phyloP scores from a whole-genome alignment of 1,140 invertebrate genomes.

The Cherax quadricarinatus region DNA sequence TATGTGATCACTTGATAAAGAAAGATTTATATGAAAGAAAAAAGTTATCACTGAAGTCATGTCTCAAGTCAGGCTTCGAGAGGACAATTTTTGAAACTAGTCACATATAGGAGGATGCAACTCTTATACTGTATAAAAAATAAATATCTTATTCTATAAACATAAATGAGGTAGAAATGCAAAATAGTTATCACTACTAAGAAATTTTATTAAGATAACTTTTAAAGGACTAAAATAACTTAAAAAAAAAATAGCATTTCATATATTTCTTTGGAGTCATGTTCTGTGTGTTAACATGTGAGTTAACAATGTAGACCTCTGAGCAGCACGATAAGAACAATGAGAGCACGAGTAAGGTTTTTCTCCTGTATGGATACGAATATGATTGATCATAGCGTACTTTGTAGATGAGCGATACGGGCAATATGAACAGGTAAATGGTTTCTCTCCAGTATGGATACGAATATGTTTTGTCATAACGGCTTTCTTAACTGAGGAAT shows the following conservation, averaged over 20 bases:
- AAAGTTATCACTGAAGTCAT: too few species aligned
- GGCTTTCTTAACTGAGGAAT: conserved; percentile 56
- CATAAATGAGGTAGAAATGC: too few species aligned
- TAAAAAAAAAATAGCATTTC: not conserved
- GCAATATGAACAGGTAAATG: conserved; percentile 38
- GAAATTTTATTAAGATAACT: too few species aligned
- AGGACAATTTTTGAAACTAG: too few species aligned
- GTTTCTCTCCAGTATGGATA: conserved; percentile 51
- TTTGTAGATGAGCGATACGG: conserved; percentile 40
- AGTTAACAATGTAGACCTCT: conserved; percentile 34
- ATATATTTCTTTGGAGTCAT: conserved; percentile 1
- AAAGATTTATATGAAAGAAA: too few species aligned
- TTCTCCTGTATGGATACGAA: conserved; percentile 56
- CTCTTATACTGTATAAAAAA: too few species aligned
- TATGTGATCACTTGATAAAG: too few species aligned
- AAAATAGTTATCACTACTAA: too few species aligned
- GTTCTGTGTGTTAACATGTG: conserved; percentile 39
- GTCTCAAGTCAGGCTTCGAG: too few species aligned
- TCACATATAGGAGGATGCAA: too few species aligned
- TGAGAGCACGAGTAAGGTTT: conserved; percentile 40
- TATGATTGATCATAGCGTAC: conserved; percentile 42
- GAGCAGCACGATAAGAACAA: conserved; percentile 41
- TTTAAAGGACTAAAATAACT: too few species aligned
- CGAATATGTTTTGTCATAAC: conserved; percentile 56
- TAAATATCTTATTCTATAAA: too few species aligned